A percentile compares a stretch with the other conserved stretches of the same genome.
Conservation (phyloP, 2,797 vertebrate species). For the Danio albolineatus region DNA sequence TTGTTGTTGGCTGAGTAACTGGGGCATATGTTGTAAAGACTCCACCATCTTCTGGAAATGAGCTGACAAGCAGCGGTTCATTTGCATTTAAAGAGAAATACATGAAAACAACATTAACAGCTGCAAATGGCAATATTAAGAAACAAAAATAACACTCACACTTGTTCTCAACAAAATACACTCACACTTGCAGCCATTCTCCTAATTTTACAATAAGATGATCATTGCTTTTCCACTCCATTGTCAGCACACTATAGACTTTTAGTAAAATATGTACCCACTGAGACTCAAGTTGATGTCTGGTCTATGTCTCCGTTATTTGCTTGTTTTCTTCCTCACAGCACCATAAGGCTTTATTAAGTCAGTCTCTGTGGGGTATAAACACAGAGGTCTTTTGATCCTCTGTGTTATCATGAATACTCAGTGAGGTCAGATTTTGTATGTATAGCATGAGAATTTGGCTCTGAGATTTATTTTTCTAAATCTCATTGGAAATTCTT, state of each 20-base stretch:
- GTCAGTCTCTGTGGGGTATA: constrained; percentile 67
- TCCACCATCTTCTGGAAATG: no score
- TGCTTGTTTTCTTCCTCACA: constrained; percentile 52
- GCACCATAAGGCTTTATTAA: constrained; percentile 66
- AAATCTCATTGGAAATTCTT: no score
- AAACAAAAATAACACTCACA: no score
- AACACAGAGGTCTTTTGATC: constrained; percentile 48
- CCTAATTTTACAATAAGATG: background rate
- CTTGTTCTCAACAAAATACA: no score
- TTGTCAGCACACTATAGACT: background rate
- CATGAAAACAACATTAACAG: no score
- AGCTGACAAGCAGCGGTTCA: no score
- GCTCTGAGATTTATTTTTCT: no score
- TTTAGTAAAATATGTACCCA: background rate
- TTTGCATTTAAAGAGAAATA: no score
- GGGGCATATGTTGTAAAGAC: no score
- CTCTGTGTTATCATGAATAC: constrained; percentile 4
- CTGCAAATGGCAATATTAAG: no score
- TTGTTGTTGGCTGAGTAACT: no score
- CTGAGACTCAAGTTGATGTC: constrained; percentile 23
- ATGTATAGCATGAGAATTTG: background rate
- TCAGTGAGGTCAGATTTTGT: background rate
- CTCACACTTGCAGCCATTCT: background rate
- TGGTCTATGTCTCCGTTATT: constrained; percentile 46
- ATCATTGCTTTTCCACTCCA: background rate